Conservation (phyloP, 1,140 invertebrate species). For the Stratiolaelaps scimitus region DNA sequence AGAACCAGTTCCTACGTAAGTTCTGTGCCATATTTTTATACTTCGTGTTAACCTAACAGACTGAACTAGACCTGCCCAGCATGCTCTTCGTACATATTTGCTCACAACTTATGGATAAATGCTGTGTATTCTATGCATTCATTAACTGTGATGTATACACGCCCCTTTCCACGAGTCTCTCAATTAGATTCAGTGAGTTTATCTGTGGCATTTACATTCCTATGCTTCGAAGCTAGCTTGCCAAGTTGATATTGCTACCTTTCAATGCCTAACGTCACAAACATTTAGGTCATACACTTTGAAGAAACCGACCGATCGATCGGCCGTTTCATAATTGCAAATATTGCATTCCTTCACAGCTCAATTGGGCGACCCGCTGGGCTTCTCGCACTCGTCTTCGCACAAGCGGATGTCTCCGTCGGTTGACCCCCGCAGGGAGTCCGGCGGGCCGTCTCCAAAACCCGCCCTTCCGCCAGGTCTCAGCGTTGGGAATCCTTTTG, state of each 20-base stretch:
- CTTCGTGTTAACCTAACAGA: neutral
- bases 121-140: neutral
- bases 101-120: neutral
- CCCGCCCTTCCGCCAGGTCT: neutral
- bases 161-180: too few relatives aligned
- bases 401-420: slow-evolving; percentile 28
- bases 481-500: neutral
- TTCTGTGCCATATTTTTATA: neutral
- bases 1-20: slow-evolving; percentile 24
- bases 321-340: too few relatives aligned
- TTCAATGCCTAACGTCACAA: too few relatives aligned
- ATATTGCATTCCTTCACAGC: neutral
- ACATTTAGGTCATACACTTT: too few relatives aligned
- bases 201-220: too few relatives aligned
- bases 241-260: too few relatives aligned
- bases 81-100: too few relatives aligned
- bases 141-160: too few relatives aligned
- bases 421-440: slow-evolving; percentile 2
- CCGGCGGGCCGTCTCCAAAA: slow-evolving; percentile 20
- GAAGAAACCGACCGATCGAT: too few relatives aligned
- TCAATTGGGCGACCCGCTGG: slow-evolving; percentile 19
- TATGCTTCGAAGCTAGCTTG: too few relatives aligned
- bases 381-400: slow-evolving; percentile 20
- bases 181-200: too few relatives aligned
- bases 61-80: neutral